These are phyloP conservation scores for Drosophila rubida DNA, from an alignment of 2,888 invertebrate genomes.

Conservation along the genomic window DNA sequence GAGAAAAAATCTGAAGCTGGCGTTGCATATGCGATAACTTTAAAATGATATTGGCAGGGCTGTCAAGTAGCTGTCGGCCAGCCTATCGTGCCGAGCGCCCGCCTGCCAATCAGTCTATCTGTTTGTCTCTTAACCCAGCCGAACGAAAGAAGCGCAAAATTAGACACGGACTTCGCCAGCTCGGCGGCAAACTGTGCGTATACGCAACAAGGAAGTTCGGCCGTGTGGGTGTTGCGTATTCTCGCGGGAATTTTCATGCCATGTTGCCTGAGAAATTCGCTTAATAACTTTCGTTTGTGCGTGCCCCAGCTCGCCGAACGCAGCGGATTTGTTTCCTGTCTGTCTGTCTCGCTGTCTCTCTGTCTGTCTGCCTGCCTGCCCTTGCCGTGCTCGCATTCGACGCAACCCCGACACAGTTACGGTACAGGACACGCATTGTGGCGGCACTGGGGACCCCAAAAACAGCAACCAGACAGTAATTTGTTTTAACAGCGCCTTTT, in stretches of 20 bases:
- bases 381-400: conserved; percentile 1
- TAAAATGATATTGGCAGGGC: conserved; percentile 72
- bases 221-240: conserved; percentile 65
- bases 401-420: neutral
- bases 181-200: conserved; percentile 24
- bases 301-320: conserved; percentile 36
- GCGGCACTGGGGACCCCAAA: conserved; percentile 57
- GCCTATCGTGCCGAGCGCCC: conserved; percentile 3
- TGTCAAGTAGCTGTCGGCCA: conserved; percentile 67
- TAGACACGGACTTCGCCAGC: conserved; percentile 48
- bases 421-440: conserved; percentile 48
- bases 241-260: conserved; percentile 77
- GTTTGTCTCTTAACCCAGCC: conserved; percentile 9
- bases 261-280: conserved; percentile 77
- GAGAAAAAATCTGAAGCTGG: conserved; percentile 29
- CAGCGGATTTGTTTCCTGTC: conserved; percentile 40
- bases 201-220: conserved; percentile 26
- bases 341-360: neutral
- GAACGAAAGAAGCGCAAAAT: conserved; percentile 27
- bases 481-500: conserved; percentile 81
- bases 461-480: conserved; percentile 78
- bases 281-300: conserved; percentile 73
- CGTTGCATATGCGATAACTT: conserved; percentile 74
- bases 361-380: neutral
- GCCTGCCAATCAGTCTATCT: conserved; percentile 31